Evolutionary conservation across 2,797 vertebrate species (phyloP), one percentile per base, ranked within the genome.

Genomic region (Mus minutoides): DNA sequence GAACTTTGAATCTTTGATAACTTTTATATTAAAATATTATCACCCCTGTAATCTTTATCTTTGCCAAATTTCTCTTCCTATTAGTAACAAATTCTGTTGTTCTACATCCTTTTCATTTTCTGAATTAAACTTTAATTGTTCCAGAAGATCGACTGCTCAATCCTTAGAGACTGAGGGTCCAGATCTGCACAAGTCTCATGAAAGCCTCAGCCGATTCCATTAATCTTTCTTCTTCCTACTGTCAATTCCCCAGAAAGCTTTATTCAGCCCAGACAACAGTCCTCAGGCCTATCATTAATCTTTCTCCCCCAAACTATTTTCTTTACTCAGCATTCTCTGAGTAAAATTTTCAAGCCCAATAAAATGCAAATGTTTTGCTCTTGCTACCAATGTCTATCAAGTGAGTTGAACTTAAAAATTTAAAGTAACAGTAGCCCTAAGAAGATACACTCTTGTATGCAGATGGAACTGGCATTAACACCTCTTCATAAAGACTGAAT

Each of bases 321-420:
- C 96, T 94, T 90, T 97, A 92, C 85, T 98, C 97, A 98, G 96
- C 96, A 96, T 95, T 98, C 92, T 96, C 29, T 31, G 22, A 97
- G 91, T 92, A 96, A 95, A 96, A 93, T 94, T 94, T 97, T 86
- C 58, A 84, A 90, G 85, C n/a, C 91, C 88, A 92, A 95, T 91
- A 96, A 97, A 98, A 97, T 79, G 96, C 2, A 69, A 97, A 97
- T 94, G 85, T 77, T 97, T 96, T 97, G 94, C 95, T 97, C 78
- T 94, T 95, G 89, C 94, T 97, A 97, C 93, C 82, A 87, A 34
- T 49, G 93, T 94, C 95, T 95, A 96, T 60, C 64, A 95, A 95
- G 64, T 97, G 76, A 97, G 64, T 16, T 85, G 60, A 96, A 97
- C 76, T 83, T 97, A 84, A 12, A 3, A 76, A 88, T 95, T 87